A percentile compares a stretch with the other conserved stretches of the same genome.
Evolutionary conservation across 2,113 vertebrate species (phyloP).

Genomic region (Zingel zingel): DNA sequence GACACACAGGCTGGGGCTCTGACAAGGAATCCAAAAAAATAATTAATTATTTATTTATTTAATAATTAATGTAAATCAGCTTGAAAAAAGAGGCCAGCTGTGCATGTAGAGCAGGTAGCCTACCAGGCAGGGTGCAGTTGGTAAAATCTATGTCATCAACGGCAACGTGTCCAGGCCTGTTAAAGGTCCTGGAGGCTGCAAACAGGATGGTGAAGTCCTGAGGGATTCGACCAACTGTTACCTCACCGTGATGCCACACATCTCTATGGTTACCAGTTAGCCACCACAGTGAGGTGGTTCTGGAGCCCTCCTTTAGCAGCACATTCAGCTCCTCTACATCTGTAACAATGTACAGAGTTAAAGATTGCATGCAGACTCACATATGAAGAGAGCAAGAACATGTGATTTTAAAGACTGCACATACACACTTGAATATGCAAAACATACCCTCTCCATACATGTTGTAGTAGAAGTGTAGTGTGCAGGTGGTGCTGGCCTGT

Average conservation of each 20-base stretch:
- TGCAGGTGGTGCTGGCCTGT: constrained; percentile 76
- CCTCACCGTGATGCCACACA: constrained; percentile 70
- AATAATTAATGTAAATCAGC: neutral
- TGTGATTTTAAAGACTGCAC: neutral
- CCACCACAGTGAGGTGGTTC: constrained; percentile 76
- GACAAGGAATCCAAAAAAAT: neutral
- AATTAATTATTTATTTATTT: too few species aligned
- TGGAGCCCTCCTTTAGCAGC: constrained; percentile 64
- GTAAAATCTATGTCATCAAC: constrained; percentile 81
- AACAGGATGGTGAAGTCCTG: constrained; percentile 78
- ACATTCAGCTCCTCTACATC: constrained; percentile 74
- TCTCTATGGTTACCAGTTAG: constrained; percentile 69
- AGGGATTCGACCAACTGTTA: constrained; percentile 71
- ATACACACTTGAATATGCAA: neutral
- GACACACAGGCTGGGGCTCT: constrained; percentile 79
- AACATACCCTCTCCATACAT: constrained; percentile 78
- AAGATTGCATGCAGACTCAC: neutral
- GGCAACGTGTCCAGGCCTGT: constrained; percentile 70
- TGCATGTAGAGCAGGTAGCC: neutral
- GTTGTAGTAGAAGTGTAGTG: constrained; percentile 82
- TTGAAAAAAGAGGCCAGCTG: neutral
- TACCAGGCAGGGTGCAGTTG: constrained; percentile 81
- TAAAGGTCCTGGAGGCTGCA: constrained; percentile 76
- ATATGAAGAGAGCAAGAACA: neutral
- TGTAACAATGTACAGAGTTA: constrained; percentile 32